phyloP scores from a whole-genome alignment of 1,140 invertebrate species.

The Spodoptera litura region DNA sequence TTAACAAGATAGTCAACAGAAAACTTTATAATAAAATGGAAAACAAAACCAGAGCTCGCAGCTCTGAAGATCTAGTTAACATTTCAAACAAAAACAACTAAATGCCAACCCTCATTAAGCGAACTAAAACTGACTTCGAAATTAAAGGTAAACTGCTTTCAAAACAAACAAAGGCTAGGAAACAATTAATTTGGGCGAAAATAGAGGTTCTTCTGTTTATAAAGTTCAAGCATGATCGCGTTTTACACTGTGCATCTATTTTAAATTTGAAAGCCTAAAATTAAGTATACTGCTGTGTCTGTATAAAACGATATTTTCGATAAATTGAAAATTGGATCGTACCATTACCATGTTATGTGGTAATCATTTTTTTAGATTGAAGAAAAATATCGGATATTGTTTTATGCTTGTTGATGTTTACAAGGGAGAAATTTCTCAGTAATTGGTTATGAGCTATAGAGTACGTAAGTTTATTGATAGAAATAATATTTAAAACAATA shows the following conservation, averaged over 20 bases:
- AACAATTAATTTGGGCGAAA: slow-evolving; percentile 33
- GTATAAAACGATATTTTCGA: too few relatives aligned
- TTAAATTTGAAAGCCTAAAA: too few relatives aligned
- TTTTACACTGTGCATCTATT: not conserved
- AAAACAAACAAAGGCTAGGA: slow-evolving; percentile 24
- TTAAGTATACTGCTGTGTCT: too few relatives aligned
- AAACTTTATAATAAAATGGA: not conserved
- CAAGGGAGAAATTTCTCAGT: too few relatives aligned
- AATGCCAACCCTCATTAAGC: slow-evolving; percentile 13
- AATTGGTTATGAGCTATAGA: too few relatives aligned
- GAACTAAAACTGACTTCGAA: slow-evolving; percentile 32
- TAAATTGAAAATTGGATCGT: too few relatives aligned
- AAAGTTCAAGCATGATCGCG: not conserved
- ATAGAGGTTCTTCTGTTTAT: slow-evolving; percentile 11
- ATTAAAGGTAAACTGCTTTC: slow-evolving; percentile 19
- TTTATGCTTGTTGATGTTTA: not conserved
- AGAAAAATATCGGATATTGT: not conserved
- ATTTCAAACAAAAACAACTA: slow-evolving; percentile 34
- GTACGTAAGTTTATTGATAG: too few relatives aligned
- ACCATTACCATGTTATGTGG: too few relatives aligned
- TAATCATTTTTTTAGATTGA: not conserved
- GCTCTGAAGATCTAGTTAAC: slow-evolving; percentile 2
- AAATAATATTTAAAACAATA: too few relatives aligned
- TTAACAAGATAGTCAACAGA: not conserved
- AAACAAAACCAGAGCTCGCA: slow-evolving; percentile 1